These are phyloP conservation scores for Cheilosia urbana DNA, from an alignment of 2,888 invertebrate genomes.

Conservation along the genomic window DNA sequence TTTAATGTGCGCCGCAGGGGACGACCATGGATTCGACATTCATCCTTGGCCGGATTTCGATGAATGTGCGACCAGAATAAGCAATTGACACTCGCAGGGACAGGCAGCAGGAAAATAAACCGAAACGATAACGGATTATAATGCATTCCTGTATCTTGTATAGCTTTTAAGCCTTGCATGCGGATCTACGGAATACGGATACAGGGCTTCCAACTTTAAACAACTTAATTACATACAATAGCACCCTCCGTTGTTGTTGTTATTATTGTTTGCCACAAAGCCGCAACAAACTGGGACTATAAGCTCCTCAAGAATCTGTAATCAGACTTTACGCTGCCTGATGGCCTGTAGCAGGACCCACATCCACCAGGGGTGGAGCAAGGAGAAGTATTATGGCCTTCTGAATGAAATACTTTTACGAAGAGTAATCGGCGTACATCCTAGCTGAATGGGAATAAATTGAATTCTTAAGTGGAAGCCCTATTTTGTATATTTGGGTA, in stretches of 20 bases:
- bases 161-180: constrained; percentile 45
- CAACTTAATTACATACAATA: constrained; percentile 30
- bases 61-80: constrained; percentile 74
- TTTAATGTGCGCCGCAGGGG: constrained; percentile 73
- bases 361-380: not conserved
- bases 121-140: constrained; percentile 50
- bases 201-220: constrained; percentile 58
- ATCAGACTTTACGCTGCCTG: constrained; percentile 56
- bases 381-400: too few relatives aligned
- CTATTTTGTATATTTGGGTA: constrained; percentile 17
- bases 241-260: not conserved
- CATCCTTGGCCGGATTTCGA: constrained; percentile 75
- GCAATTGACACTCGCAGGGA: constrained; percentile 62
- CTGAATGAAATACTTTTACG: too few relatives aligned
- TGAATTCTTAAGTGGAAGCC: constrained; percentile 25
- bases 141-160: constrained; percentile 45
- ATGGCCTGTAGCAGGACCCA: not conserved
- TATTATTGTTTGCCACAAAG: constrained; percentile 47
- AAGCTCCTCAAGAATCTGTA: constrained; percentile 55
- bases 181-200: constrained; percentile 8
- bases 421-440: constrained; percentile 39
- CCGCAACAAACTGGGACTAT: constrained; percentile 45
- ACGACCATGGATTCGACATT: constrained; percentile 72
- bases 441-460: constrained; percentile 41
- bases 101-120: constrained; percentile 27